These are phyloP conservation scores for Drosophila atroscutellata DNA, from an alignment of 2,888 invertebrate genomes.

Conservation along the genomic window DNA sequence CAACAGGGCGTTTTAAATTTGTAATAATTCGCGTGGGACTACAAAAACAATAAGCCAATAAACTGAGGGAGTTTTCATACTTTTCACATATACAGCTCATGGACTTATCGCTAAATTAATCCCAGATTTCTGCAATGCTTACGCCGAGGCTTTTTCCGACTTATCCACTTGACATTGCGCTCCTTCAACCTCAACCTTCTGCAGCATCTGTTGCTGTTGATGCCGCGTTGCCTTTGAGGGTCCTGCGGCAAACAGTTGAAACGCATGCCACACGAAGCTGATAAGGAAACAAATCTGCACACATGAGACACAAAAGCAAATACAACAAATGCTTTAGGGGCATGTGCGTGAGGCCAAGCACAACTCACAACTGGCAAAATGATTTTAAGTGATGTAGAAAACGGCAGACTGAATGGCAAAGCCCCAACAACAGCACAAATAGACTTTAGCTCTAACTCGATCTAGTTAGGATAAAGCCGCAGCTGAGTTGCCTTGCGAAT, in stretches of 20 bases:
- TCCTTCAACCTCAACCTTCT: constrained; percentile 7
- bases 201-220: not conserved
- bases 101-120: constrained; percentile 36
- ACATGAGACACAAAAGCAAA: constrained; percentile 39
- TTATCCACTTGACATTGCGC: constrained; percentile 44
- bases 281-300: constrained; percentile 65
- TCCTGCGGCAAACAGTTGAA: constrained; percentile 34
- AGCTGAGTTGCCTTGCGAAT: constrained; percentile 40
- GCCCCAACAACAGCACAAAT: constrained; percentile 16
- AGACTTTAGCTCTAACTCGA: constrained; percentile 36
- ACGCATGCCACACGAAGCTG: constrained; percentile 38
- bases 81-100: constrained; percentile 25
- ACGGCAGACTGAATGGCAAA: constrained; percentile 27
- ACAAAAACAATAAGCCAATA: constrained; percentile 20
- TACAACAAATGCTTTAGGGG: constrained; percentile 20
- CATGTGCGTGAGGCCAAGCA: constrained; percentile 31
- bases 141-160: constrained; percentile 18
- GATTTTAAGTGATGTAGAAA: constrained; percentile 64
- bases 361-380: constrained; percentile 68
- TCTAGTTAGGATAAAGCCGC: constrained; percentile 68
- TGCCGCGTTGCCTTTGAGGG: constrained; percentile 1
- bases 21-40: not conserved
- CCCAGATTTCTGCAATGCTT: constrained; percentile 24
- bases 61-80: constrained; percentile 15
- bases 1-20: not conserved